Percentiles rank a stretch among this genome's conserved stretches.
Evolutionary conservation across 2,113 vertebrate genomes (phyloP).

Genomic region (Blennius ocellaris): DNA sequence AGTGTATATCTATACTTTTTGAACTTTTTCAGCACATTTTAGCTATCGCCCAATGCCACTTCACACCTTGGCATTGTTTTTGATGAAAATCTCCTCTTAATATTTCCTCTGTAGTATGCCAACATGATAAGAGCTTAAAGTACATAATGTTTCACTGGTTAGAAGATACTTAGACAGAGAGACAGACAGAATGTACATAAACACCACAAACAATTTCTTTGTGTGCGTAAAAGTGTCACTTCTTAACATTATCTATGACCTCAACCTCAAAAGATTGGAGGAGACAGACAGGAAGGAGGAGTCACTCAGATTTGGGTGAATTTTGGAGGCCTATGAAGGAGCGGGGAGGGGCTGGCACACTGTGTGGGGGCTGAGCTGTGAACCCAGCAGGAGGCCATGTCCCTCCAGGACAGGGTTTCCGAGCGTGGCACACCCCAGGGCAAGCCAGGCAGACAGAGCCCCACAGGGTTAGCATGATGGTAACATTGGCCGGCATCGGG

Average conservation of each 20-base stretch:
- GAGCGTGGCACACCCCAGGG: conserved; percentile 59
- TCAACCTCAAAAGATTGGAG: conserved; percentile 48
- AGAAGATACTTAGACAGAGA: no score
- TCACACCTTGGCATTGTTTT: no score
- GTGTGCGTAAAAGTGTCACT: conserved; percentile 38
- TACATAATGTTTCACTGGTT: neutral
- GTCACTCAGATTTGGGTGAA: conserved; percentile 70
- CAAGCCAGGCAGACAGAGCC: conserved; percentile 53
- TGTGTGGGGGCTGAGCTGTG: conserved; percentile 31
- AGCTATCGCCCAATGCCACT: no score
- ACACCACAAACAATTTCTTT: conserved; percentile 34
- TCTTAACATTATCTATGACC: conserved; percentile 27
- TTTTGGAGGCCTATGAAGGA: conserved; percentile 58
- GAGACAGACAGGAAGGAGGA: conserved; percentile 69
- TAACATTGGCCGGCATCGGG: conserved; percentile 75
- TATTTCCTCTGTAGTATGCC: no score
- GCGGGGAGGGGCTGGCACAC: conserved; percentile 30
- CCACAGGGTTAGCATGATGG: conserved; percentile 65
- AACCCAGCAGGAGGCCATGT: conserved; percentile 64
- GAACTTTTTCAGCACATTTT: no score
- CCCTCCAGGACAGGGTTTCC: conserved; percentile 68
- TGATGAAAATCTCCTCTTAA: no score
- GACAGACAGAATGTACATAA: no score
- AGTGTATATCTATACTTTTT: no score
- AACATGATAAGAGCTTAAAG: no score